Conservation (phyloP, 2,888 invertebrate species). For the Gari tellinella region DNA sequence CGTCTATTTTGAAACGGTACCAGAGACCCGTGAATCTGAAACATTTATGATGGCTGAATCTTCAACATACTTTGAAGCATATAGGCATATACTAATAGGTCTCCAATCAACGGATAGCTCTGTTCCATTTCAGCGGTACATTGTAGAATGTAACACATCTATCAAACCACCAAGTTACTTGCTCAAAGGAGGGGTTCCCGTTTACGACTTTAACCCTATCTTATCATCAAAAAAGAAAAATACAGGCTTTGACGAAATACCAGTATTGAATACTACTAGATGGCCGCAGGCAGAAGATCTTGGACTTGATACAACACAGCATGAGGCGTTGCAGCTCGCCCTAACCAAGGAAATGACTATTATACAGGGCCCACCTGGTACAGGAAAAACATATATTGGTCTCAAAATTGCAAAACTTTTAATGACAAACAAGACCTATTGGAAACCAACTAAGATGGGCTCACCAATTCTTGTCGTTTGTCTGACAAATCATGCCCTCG, state of each 20-base stretch:
- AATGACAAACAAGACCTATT: conserved; percentile 86
- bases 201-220: conserved; percentile 54
- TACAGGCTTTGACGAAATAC: not conserved
- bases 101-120: conserved; percentile 87
- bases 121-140: conserved; percentile 71
- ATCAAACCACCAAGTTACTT: conserved; percentile 68
- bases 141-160: conserved; percentile 66
- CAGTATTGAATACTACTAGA: conserved; percentile 47
- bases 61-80: conserved; percentile 93
- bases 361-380: conserved; percentile 91
- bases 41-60: conserved; percentile 89
- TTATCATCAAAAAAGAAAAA: not conserved
- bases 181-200: conserved; percentile 16
- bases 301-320: conserved; percentile 70
- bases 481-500: conserved; percentile 83
- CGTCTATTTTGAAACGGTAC: conserved; percentile 67
- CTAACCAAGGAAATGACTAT: conserved; percentile 81
- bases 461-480: conserved; percentile 82
- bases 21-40: conserved; percentile 42
- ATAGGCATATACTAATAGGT: conserved; percentile 90
- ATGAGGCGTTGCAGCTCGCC: conserved; percentile 76
- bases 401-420: conserved; percentile 89
- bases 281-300: conserved; percentile 63
- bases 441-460: conserved; percentile 74
- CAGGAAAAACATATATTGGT: conserved; percentile 93